These are phyloP conservation scores for Tinamus major DNA, from an alignment of 2,797 vertebrate genomes.

Conservation along the genomic window DNA sequence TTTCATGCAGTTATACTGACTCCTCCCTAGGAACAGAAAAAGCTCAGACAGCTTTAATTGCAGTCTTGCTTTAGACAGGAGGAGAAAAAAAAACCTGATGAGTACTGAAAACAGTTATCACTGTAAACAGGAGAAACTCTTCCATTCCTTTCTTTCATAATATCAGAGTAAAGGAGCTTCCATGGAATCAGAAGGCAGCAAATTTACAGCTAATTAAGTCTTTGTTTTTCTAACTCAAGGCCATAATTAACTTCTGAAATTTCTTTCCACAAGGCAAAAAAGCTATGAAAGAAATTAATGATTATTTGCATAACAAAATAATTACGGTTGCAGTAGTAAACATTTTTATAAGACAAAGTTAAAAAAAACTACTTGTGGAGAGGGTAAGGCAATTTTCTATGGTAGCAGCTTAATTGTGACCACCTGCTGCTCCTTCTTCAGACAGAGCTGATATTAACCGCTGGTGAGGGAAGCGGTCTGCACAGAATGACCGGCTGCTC, in stretches of 20 bases:
- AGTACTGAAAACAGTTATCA: background rate
- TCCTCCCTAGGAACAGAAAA: background rate
- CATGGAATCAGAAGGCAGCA: background rate
- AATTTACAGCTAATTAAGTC: background rate
- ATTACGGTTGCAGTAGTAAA: background rate
- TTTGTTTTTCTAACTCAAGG: background rate
- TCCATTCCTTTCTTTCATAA: background rate
- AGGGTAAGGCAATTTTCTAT: background rate
- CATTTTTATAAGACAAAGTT: background rate
- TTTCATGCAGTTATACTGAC: background rate
- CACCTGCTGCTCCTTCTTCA: background rate
- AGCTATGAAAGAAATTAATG: background rate
- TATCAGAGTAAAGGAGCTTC: background rate
- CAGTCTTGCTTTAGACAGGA: background rate
- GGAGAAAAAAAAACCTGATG: background rate
- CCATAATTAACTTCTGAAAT: background rate
- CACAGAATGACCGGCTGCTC: background rate
- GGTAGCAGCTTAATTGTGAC: background rate
- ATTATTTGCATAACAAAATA: background rate
- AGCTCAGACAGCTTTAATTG: background rate
- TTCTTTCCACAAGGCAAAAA: background rate
- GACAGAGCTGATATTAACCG: background rate
- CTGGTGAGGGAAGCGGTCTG: background rate
- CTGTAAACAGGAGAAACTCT: background rate
- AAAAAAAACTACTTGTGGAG: background rate